A percentile compares a stretch with the other conserved stretches of the same genome.
Conservation (phyloP, 2,888 invertebrate genomes). For the Clanis bilineata region DNA sequence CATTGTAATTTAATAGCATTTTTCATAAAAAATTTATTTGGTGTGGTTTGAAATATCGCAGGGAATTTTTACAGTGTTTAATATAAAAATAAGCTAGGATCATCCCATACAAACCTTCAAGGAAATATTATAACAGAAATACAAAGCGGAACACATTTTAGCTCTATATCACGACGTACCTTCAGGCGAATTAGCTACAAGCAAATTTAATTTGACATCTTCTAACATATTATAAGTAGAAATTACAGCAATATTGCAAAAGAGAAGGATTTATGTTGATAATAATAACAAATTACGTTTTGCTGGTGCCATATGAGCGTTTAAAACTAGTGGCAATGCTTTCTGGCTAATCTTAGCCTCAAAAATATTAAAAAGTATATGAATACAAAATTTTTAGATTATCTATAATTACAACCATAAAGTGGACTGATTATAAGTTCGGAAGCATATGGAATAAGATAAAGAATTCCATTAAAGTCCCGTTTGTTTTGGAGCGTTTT, state of each 20-base stretch:
- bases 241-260: constrained; percentile 19
- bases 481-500: too few species aligned
- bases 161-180: constrained; percentile 20
- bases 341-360: too few species aligned
- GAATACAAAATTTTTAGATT: too few species aligned
- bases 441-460: too few species aligned
- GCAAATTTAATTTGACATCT: constrained; percentile 54
- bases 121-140: constrained; percentile 2
- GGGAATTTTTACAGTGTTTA: background rate
- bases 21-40: background rate
- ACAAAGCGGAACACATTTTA: constrained; percentile 7
- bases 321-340: too few species aligned
- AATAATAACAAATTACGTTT: too few species aligned
- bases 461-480: too few species aligned
- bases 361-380: too few species aligned
- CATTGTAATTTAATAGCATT: background rate
- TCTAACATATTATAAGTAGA: constrained; percentile 34
- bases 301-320: too few species aligned
- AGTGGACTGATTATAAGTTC: too few species aligned
- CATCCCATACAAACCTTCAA: background rate
- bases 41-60: too few species aligned
- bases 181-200: constrained; percentile 34
- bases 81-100: constrained; percentile 7
- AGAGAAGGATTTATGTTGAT: background rate
- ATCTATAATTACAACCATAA: too few species aligned